Percentiles rank a stretch among this genome's conserved stretches.
Conservation (phyloP, 2,888 invertebrate genomes). For the Microctonus aethiopoides region DNA sequence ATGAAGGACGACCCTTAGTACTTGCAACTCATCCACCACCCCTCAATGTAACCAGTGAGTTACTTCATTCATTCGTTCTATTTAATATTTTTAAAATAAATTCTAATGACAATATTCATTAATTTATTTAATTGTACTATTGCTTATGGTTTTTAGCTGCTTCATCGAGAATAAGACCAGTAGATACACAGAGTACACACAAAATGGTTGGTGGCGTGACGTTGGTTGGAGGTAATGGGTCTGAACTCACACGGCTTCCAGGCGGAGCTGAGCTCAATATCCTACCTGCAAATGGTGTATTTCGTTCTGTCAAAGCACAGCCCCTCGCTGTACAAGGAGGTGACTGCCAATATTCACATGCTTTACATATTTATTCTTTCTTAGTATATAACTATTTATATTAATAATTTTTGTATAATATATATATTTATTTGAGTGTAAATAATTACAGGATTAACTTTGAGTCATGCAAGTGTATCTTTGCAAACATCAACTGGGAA, state of each 20-base stretch:
- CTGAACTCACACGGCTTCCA: slow-evolving; percentile 64
- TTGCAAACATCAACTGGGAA: slow-evolving; percentile 63
- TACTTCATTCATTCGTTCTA: neutral
- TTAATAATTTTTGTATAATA: slow-evolving; percentile 7
- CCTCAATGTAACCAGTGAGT: slow-evolving; percentile 62
- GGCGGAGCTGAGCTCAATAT: slow-evolving; percentile 66
- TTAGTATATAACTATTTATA: neutral
- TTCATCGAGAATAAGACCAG: slow-evolving; percentile 62
- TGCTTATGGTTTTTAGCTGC: slow-evolving; percentile 48
- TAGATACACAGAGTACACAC: slow-evolving; percentile 63
- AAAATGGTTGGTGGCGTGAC: slow-evolving; percentile 67
- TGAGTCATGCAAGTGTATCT: slow-evolving; percentile 68
- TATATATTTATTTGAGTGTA: slow-evolving; percentile 7
- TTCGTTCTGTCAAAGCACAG: slow-evolving; percentile 58
- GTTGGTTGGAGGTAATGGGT: slow-evolving; percentile 61
- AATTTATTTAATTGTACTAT: neutral
- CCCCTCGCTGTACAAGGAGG: slow-evolving; percentile 62
- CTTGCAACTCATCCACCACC: slow-evolving; percentile 61
- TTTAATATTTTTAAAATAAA: slow-evolving; percentile 20
- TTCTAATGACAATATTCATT: neutral
- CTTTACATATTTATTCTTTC: slow-evolving; percentile 10
- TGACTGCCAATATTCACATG: slow-evolving; percentile 41
- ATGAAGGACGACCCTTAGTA: slow-evolving; percentile 61
- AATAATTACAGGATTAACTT: slow-evolving; percentile 57
- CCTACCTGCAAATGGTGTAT: slow-evolving; percentile 64